A percentile compares a stretch with the other conserved stretches of the same genome.
These are phyloP conservation scores for Halichoerus grypus DNA, from an alignment of 2,113 vertebrate genomes.

Conservation along the genomic window DNA sequence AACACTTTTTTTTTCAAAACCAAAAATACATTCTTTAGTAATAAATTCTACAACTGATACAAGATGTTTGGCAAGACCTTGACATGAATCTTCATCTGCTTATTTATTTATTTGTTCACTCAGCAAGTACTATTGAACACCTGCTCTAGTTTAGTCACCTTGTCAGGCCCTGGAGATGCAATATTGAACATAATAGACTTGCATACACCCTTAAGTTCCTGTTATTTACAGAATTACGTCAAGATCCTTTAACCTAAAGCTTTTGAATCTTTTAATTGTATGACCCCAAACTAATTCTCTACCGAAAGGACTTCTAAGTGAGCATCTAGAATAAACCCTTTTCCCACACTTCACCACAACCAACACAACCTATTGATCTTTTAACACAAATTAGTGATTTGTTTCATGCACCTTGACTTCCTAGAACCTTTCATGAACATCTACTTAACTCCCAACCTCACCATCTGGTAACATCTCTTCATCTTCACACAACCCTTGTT, in stretches of 20 bases:
- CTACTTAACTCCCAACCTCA: not conserved
- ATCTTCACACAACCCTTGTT: not conserved
- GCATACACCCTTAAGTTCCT: not conserved
- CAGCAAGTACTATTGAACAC: not conserved
- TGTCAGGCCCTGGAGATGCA: not conserved
- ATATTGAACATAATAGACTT: not conserved
- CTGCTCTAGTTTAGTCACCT: not conserved
- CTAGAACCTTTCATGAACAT: not conserved
- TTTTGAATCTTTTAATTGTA: not conserved
- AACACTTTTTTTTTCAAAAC: not conserved
- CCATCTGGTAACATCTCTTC: not conserved
- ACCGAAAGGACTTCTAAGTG: not conserved
- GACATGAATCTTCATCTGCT: not conserved
- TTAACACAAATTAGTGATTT: not conserved
- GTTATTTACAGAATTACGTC: not conserved
- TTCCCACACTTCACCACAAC: not conserved
- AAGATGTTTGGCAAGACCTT: not conserved
- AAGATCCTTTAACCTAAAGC: not conserved
- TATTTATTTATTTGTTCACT: not conserved
- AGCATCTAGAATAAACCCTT: not conserved
- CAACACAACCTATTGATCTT: not conserved
- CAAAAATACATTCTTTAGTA: not conserved
- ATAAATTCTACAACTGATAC: not conserved
- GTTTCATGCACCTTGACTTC: not conserved
- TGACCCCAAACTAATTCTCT: not conserved